Base-by-base conservation (phyloP, 2,888 invertebrate genomes). In the Polymixis lichenea region DNA sequence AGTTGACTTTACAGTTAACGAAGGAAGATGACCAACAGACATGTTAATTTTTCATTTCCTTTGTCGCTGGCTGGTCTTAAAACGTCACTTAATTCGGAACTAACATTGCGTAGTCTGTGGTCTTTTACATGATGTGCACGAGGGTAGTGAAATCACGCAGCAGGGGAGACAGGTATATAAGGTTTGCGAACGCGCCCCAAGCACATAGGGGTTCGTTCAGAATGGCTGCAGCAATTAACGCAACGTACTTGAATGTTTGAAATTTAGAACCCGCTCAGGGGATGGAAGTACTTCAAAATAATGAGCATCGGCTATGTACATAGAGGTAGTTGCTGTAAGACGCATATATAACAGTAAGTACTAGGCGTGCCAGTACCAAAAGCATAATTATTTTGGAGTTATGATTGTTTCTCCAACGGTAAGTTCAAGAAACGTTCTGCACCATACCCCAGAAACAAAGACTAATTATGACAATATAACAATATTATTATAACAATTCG, bases 141-240 rank as follows among this genome's bases (percentile, higher is more conserved):
- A 75, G 75, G 77, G 80, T 78, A 75, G 78, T 83, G 58, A 53
- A 69, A 65, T 69, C 78, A 81, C 67, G 60, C 58, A 68, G 78
- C 75, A 79, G 78, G 87, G 88, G 87, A 84, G 69, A 28, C 64
- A 6, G 43, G 69, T 77, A 88, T 78, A 86, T 88, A 84, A 79
- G 79, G 75, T 73, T 66, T 69, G 77, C 65, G 75, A 85, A 73
- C 83, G 78, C 84, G 83, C 89, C 88, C 88, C 74, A 82, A 78
- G 84, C 82, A 87, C 60, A 87, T 88, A 87, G 71, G 87, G 87
- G 89, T 87, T 87, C 86, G 86, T 86, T 84, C 85, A 90, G 87
- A 88, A 89, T 88, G 80, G 86, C 78, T 61, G 82, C 84, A 84
- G 91, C 88, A 91, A 91, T 91, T 91, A 91, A 89, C 88, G 89